Percentiles rank a stretch among this genome's conserved stretches.
phyloP scores from a whole-genome alignment of 2,113 vertebrate species.

The Sakesphorus luctuosus region DNA sequence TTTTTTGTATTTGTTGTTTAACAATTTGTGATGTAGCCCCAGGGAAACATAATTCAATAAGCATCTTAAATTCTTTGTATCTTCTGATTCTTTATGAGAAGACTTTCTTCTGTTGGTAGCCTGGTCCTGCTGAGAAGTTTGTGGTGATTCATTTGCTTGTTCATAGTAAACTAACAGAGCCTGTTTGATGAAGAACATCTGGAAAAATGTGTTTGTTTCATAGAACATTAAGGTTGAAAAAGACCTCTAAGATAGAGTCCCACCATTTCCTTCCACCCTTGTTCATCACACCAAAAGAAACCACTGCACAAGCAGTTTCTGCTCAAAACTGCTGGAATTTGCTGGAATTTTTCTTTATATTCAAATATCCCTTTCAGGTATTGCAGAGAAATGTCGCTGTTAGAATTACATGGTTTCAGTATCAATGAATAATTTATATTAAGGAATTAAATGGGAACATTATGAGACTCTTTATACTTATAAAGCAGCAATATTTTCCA shows the following conservation, averaged over 20 bases:
- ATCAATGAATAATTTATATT: neutral
- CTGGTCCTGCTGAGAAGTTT: neutral
- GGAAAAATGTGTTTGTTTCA: neutral
- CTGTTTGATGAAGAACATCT: neutral
- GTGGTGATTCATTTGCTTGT: neutral
- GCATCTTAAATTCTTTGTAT: neutral
- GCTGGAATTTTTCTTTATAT: neutral
- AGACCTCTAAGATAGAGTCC: neutral
- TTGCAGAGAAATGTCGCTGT: neutral
- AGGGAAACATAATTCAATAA: neutral
- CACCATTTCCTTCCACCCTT: neutral
- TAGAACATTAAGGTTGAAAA: neutral
- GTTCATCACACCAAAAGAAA: neutral
- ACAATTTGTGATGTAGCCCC: neutral
- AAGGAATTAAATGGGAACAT: neutral
- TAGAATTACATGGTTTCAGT: neutral
- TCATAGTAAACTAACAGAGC: neutral
- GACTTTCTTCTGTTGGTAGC: neutral
- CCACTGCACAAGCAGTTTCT: neutral
- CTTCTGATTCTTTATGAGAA: neutral
- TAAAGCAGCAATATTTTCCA: neutral
- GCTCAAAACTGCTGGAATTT: neutral
- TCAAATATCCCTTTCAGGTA: neutral
- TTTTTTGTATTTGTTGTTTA: neutral
- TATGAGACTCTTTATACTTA: neutral